Percentiles rank a stretch among this genome's conserved stretches.
These are phyloP conservation scores for Myopa tessellatipennis DNA, from an alignment of 2,888 invertebrate genomes.

Conservation along the genomic window DNA sequence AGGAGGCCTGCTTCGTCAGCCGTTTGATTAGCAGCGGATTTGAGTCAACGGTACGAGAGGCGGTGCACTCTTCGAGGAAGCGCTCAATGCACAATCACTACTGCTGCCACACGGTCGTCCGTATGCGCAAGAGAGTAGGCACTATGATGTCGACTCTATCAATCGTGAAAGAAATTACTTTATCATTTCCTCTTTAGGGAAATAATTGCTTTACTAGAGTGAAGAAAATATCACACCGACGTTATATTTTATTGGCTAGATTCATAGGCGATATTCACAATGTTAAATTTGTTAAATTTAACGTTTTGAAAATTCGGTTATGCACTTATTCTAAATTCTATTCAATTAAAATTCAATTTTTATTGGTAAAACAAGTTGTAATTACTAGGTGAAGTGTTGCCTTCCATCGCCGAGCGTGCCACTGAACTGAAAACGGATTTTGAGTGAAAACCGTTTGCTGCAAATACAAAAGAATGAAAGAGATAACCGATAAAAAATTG, in stretches of 20 bases:
- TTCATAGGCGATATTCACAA: not conserved
- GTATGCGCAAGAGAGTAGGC: constrained; percentile 14
- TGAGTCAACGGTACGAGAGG: constrained; percentile 30
- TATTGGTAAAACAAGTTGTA: not conserved
- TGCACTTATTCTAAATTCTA: no score
- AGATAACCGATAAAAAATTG: not conserved
- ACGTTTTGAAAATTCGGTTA: no score
- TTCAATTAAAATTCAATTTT: not conserved
- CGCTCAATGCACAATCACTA: constrained; percentile 40
- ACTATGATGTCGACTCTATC: not conserved
- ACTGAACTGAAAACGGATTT: constrained; percentile 31
- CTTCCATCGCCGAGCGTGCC: not conserved
- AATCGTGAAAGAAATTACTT: constrained; percentile 3
- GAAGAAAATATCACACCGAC: not conserved
- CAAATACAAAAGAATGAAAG: not conserved
- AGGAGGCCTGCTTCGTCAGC: no score
- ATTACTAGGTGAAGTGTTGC: not conserved
- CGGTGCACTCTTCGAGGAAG: constrained; percentile 37
- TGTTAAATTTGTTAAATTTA: no score
- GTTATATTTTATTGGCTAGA: not conserved
- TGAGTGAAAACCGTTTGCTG: not conserved
- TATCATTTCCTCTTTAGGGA: not conserved
- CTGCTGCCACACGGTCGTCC: constrained; percentile 18
- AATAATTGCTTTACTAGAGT: not conserved
- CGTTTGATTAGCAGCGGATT: no score